Base-by-base conservation (phyloP, 2,797 vertebrate genomes). In the Balearica regulorum region DNA sequence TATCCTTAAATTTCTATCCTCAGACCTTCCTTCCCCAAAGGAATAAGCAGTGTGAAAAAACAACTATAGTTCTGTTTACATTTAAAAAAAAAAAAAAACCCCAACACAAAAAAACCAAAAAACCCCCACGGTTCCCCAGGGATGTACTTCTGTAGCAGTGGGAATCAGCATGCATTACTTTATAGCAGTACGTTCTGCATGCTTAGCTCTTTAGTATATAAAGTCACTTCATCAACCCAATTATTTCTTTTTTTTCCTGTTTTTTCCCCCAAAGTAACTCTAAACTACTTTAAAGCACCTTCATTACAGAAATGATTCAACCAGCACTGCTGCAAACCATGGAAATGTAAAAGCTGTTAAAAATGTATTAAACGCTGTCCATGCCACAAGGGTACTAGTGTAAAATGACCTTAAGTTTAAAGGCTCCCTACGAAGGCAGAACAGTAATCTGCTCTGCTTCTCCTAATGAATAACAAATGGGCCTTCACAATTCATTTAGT, bases 391-490 rank as follows among this genome's bases (percentile, higher is more conserved):
- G 95, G 95, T 96, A 93, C 95, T 79, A 82, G 95, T 96, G 94
- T 96, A 96, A 97, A 96, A 96, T 97, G 97, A 98, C 97, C 96
- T 89, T 75, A 84, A 71, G 89, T 97, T 97, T 97, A 97, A 96
- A 97, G 96, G 96, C 93, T 97, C 96, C 90, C 96, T 97, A 91
- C 90, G 94, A 96, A 66, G 90, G 93, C 94, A 94, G 95, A 95
- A 91, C 81, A 94, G 93, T 96, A 96, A 94, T 97, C 96, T 94
- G 94, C 96, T 94, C 80, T 97, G 86, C 95, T 96, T 93, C 89
- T 96, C 94, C 95, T 98, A 98, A 98, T 98, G 97, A 98, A 97
- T 98, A 98, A 98, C 98, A 98, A 98, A 98, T 97, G 98, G 97
- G 55, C 94, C 90, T 97, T 96, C 95, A 94, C 55, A 87, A 95